Evolutionary conservation across 1,140 invertebrate genomes (phyloP).

Genomic region (Chymomyza costata): DNA sequence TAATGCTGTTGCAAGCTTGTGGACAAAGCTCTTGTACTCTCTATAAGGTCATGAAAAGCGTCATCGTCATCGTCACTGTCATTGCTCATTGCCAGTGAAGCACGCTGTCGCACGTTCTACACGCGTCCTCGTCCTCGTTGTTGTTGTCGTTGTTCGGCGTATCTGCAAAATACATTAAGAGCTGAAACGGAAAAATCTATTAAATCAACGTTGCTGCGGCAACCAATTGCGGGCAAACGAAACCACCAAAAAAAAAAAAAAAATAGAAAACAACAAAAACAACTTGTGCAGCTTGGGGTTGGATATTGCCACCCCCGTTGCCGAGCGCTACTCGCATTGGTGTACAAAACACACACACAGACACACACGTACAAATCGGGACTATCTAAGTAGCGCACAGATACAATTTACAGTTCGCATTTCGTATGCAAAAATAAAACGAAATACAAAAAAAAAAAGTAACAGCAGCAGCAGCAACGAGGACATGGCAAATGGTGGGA

Average conservation of each 20-base stretch:
- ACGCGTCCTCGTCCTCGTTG: neutral
- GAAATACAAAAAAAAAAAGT: neutral
- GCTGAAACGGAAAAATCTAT: constrained; percentile 72
- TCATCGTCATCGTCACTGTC: constrained; percentile 27
- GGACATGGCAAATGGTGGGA: neutral
- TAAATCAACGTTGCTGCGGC: constrained; percentile 74
- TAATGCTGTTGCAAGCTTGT: too few species aligned
- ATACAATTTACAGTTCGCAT: constrained; percentile 72
- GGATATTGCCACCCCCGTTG: too few species aligned
- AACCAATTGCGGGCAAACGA: constrained; percentile 74
- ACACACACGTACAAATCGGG: too few species aligned
- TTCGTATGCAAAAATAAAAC: constrained; percentile 63
- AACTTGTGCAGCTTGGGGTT: neutral
- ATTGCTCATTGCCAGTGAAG: neutral
- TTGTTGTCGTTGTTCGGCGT: constrained; percentile 17
- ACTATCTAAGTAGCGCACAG: constrained; percentile 70
- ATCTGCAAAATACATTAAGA: constrained; percentile 66
- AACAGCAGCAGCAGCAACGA: constrained; percentile 10
- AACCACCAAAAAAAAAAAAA: constrained; percentile 57
- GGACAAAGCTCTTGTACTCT: too few species aligned
- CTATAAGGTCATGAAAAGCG: too few species aligned
- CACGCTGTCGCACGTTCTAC: too few species aligned
- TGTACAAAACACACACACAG: too few species aligned
- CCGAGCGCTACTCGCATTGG: neutral
- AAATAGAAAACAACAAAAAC: neutral